Conservation (phyloP, 2,797 vertebrate genomes). For the Chrosomus eos region DNA sequence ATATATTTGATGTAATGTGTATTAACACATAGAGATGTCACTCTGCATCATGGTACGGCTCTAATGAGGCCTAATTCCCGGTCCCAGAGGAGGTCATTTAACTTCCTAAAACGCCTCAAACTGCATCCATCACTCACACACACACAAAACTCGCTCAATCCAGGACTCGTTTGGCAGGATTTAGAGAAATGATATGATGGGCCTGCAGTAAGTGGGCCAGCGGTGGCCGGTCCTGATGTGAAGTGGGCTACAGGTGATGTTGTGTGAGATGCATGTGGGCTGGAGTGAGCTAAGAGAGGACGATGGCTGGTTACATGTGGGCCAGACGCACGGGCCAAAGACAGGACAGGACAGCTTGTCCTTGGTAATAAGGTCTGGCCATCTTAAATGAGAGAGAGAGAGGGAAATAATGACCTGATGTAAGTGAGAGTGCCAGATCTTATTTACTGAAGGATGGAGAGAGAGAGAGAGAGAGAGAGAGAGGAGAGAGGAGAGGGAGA, state of each 20-base stretch:
- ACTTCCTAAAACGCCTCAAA: slow-evolving; percentile 62
- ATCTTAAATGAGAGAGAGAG: slow-evolving; percentile 52
- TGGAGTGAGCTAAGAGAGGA: slow-evolving; percentile 9
- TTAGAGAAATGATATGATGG: not conserved
- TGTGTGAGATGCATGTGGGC: slow-evolving; percentile 35
- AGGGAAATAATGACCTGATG: slow-evolving; percentile 41
- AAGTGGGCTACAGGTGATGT: slow-evolving; percentile 37
- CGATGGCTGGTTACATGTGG: slow-evolving; percentile 36
- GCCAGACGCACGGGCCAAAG: slow-evolving; percentile 40
- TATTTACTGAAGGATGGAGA: slow-evolving; percentile 52
- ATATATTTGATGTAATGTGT: slow-evolving; percentile 63
- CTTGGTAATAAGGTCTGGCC: slow-evolving; percentile 52
- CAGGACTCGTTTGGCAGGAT: slow-evolving; percentile 32
- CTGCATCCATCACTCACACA: slow-evolving; percentile 61
- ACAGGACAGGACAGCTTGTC: slow-evolving; percentile 52
- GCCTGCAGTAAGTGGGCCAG: slow-evolving; percentile 24
- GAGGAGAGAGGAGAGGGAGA: slow-evolving; percentile 40
- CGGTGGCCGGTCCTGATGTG: not conserved
- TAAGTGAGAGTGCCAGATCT: slow-evolving; percentile 48
- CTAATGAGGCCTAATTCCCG: slow-evolving; percentile 75
- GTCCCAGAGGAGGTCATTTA: slow-evolving; percentile 72
- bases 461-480: slow-evolving; percentile 39
- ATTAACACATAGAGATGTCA: slow-evolving; percentile 63
- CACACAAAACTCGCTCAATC: slow-evolving; percentile 35
- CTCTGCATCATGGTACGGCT: slow-evolving; percentile 65